These are phyloP conservation scores for Oryctes rhinoceros DNA, from an alignment of 1,140 invertebrate species.

Conservation along the genomic window DNA sequence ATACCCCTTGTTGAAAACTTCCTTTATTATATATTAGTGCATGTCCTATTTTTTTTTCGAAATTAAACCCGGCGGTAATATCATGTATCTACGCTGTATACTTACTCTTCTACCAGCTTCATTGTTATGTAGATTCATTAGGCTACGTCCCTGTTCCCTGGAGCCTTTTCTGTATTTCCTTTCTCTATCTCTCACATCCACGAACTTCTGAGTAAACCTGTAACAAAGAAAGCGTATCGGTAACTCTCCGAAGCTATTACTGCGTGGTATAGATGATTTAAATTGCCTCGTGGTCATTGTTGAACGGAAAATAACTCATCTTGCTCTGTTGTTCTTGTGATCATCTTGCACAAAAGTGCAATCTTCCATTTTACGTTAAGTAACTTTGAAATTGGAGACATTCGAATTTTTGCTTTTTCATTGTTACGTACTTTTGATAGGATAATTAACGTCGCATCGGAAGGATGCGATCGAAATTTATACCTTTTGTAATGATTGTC, in stretches of 20 bases:
- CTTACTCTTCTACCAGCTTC: slow-evolving; percentile 91
- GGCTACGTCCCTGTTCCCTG: slow-evolving; percentile 77
- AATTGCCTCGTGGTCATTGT: slow-evolving; percentile 29
- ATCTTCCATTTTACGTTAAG: slow-evolving; percentile 12
- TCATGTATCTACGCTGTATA: slow-evolving; percentile 46
- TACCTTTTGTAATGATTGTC: too few species aligned
- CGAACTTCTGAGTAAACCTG: slow-evolving; percentile 91
- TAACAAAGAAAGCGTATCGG: slow-evolving; percentile 46
- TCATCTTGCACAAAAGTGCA: not conserved
- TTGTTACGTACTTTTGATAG: too few species aligned
- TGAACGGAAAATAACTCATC: slow-evolving; percentile 21
- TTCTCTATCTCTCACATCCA: slow-evolving; percentile 87
- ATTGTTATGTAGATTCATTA: slow-evolving; percentile 96
- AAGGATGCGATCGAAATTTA: too few species aligned
- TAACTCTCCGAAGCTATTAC: slow-evolving; percentile 35
- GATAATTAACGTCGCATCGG: too few species aligned
- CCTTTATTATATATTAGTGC: slow-evolving; percentile 36
- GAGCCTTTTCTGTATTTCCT: slow-evolving; percentile 75
- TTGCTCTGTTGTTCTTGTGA: slow-evolving; percentile 14
- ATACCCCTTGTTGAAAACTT: slow-evolving; percentile 28
- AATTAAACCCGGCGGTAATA: slow-evolving; percentile 35
- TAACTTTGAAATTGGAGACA: slow-evolving; percentile 5
- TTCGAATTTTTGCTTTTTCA: not conserved
- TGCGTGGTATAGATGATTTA: slow-evolving; percentile 25
- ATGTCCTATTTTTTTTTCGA: slow-evolving; percentile 38